A percentile compares a stretch with the other conserved stretches of the same genome.
phyloP scores from a whole-genome alignment of 30 jellyfish, hydroid and myxozoan genomes.

The Cassiopea xamachana region DNA sequence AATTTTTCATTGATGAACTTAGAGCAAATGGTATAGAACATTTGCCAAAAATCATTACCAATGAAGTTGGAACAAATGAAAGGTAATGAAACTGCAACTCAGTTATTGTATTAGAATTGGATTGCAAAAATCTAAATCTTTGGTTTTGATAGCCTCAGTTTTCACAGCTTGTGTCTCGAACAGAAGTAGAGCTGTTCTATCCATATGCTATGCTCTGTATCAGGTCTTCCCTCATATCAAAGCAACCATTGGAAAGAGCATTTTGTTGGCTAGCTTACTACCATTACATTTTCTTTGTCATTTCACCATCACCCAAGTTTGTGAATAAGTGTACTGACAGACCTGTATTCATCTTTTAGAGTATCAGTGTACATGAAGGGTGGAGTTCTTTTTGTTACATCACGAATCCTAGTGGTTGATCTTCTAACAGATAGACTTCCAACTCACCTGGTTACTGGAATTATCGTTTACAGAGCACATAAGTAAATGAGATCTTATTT shows the following conservation, averaged over 20 bases:
- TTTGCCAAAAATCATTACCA: slow-evolving; percentile 79
- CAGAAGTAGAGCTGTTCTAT: no score
- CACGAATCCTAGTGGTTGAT: slow-evolving; percentile 94
- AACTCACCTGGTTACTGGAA: slow-evolving; percentile 92
- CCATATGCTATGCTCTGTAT: no score
- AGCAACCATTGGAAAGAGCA: no score
- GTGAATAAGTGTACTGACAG: no score
- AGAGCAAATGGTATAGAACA: slow-evolving; percentile 58
- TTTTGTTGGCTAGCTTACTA: no score
- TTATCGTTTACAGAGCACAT: slow-evolving; percentile 91
- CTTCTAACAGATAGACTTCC: slow-evolving; percentile 93
- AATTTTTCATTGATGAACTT: slow-evolving; percentile 79
- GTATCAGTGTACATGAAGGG: slow-evolving; percentile 80
- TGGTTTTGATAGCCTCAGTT: no score
- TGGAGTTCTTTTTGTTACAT: slow-evolving; percentile 93
- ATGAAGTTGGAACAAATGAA: slow-evolving; percentile 77
- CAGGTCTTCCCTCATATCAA: no score
- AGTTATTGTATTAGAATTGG: neutral
- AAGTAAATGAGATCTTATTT: slow-evolving; percentile 24
- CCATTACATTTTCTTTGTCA: no score
- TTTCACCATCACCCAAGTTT: no score
- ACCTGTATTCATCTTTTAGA: neutral
- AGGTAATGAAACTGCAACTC: slow-evolving; percentile 22
- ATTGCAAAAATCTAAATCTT: neutral
- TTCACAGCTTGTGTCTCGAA: no score